Base-by-base conservation (phyloP, 2,113 vertebrate species). In the Phrynocephalus versicolor region DNA sequence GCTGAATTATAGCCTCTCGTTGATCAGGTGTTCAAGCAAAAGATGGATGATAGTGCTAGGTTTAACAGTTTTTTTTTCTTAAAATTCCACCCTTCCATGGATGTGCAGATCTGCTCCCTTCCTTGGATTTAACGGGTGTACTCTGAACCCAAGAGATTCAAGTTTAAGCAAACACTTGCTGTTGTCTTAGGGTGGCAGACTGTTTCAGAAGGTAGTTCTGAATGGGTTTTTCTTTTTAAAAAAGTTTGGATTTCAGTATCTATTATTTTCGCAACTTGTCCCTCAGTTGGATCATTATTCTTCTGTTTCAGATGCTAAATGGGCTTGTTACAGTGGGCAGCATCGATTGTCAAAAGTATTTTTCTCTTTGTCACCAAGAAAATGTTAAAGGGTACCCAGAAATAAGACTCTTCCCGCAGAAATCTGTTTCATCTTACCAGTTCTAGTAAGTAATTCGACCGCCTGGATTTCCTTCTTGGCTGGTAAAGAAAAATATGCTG, bases 301-400 rank as follows among this genome's bases (percentile, higher is more conserved):
- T 75, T 82, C 62, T 89, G 76, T 92, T 93, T 82, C 93, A 95
- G 98, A 94, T 96, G 91, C 81, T 98, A 92, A 97, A 70, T 92
- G 97, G 97, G 74, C 95, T 98, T 90, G 95, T 99, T 85, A 95
- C 78, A 1, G 98, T 98, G 3, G 99, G 98, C 37, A 98, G 98
- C 0, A 93, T 99, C 57, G 98, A 99, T 88, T 99, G 99, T 95
- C 98, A 99, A 93, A 98, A 96, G 84, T 96, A 98, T 3, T 96
- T 97, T 87, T 96, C 97, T 3, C 97, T 99, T 86, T 99, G 99
- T 95, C 96, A 97, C 85, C 92, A 96, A 91, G 97, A 99, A 95
- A 94, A 89, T 8, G 96, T 99, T 87, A 96, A 95, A 19, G 96
- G 96, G 14, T 99, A 99, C 87, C 99, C 99, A 39, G 98, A 99